Conservation (phyloP, 2,888 invertebrate species). For the Hydropsyche betteni region DNA sequence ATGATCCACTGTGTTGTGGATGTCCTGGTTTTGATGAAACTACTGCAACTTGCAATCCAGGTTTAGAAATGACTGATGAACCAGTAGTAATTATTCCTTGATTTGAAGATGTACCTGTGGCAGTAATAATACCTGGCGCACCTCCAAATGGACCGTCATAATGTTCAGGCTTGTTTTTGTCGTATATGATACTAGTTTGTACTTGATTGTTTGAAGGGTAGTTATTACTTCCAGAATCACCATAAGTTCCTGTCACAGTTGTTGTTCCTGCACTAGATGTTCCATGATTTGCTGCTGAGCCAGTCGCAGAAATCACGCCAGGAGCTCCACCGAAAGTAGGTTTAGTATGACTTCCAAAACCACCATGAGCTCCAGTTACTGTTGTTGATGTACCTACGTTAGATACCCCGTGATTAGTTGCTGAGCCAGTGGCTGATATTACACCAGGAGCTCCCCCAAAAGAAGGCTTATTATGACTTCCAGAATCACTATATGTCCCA, state of each 20-base stretch:
- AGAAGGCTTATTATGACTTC: slow-evolving; percentile 41
- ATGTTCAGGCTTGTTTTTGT: slow-evolving; percentile 7
- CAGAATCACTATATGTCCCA: slow-evolving; percentile 25
- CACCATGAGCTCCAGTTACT: not conserved
- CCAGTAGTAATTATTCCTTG: not conserved
- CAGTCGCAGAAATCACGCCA: slow-evolving; percentile 47
- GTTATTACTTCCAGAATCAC: no score
- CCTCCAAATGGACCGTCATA: slow-evolving; percentile 20
- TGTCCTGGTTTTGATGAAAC: no score
- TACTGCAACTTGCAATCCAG: no score
- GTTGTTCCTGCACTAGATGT: not conserved
- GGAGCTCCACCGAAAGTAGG: slow-evolving; percentile 46
- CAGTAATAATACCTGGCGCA: no score
- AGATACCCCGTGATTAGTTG: not conserved
- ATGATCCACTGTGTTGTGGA: no score
- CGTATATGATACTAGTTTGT: no score
- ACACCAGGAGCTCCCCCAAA: slow-evolving; percentile 28
- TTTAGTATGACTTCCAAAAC: not conserved
- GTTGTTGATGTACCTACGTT: not conserved
- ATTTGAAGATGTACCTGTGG: slow-evolving; percentile 1
- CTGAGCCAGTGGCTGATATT: slow-evolving; percentile 9
- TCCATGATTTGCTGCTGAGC: slow-evolving; percentile 40
- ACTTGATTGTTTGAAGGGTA: no score
- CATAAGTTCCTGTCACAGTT: not conserved
- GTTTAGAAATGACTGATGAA: not conserved